Base-by-base conservation (phyloP, 2,888 invertebrate species). In the Quadriops clusia region DNA sequence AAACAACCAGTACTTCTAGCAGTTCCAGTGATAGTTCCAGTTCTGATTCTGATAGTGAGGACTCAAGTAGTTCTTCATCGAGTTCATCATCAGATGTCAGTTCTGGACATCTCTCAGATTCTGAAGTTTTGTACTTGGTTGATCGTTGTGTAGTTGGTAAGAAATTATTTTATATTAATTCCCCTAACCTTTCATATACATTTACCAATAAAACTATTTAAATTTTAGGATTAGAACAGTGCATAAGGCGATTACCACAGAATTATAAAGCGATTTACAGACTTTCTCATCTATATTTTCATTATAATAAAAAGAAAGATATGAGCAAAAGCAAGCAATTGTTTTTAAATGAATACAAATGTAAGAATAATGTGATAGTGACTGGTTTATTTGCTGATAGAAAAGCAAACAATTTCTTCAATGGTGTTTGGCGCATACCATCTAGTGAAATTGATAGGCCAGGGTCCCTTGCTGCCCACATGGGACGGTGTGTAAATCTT, bases 201-300 rank as follows among this genome's bases (percentile, higher is more conserved):
- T 20, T 22, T 8, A 10, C n/a, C 16, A 21, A 14, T 15, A 15
- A 10, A 4, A 9, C 10, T 23, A 20, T 18, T 3, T 20, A n/a
- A 28, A 9, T 86, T 9, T 68, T 71, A 49, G 87, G 87, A 16
- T 61, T 93, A 40, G 82, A 85, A 60, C 77, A 86, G 48, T 93
- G 93, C 50, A 72, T 86, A 5, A 70, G 74, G 26, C 68, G 93
- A 25, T 86, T 91, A 54, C 79, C 89, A 0, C 85, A 87, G 45
- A 90, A 94, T 60, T 93, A 91, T 57, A 94, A 94, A 62, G 85
- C 91, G 0, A 69, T 90, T 30, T 93, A 90, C 58, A 72, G 91
- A 41, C 63, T 94, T 28, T 81, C 87, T 2, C 77, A 87, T 55
- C 78, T 85, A 49, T 89, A 80, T 57, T 80, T 80, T 52, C 74